phyloP scores from a whole-genome alignment of 2,797 vertebrate species.

The Clarias pachynema region DNA sequence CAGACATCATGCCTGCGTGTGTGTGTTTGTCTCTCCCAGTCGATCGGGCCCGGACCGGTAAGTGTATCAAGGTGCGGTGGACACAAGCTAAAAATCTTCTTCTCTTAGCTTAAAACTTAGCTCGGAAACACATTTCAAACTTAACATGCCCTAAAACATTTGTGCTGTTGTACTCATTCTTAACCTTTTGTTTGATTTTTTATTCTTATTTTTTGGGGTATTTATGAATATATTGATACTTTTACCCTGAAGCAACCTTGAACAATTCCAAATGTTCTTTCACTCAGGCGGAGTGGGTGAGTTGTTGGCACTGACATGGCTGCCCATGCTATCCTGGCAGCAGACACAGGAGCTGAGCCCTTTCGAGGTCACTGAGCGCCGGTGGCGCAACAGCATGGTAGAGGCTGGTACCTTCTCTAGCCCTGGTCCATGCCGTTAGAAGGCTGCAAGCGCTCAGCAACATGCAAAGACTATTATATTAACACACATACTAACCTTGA shows the following conservation, averaged over 20 bases:
- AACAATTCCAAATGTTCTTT: background rate
- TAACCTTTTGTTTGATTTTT: too few relatives aligned
- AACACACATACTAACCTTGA: background rate
- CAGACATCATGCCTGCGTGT: too few relatives aligned
- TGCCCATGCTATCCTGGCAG: conserved; percentile 63
- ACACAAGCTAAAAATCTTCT: too few relatives aligned
- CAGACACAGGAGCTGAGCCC: conserved; percentile 76
- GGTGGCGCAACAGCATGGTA: conserved; percentile 59
- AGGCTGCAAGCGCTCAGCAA: background rate
- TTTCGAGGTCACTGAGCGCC: conserved; percentile 72
- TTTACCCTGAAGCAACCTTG: background rate
- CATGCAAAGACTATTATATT: conserved; percentile 47
- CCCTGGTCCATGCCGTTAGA: conserved; percentile 67
- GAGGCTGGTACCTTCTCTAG: conserved; percentile 49
- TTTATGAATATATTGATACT: too few relatives aligned
- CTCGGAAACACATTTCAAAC: too few relatives aligned
- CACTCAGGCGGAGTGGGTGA: conserved; percentile 45
- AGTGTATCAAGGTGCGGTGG: too few relatives aligned
- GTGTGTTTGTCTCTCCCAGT: too few relatives aligned
- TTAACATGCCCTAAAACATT: too few relatives aligned
- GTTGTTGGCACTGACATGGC: conserved; percentile 75
- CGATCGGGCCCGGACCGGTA: too few relatives aligned
- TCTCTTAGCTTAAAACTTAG: too few relatives aligned
- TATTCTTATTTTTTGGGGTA: too few relatives aligned
- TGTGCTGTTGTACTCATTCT: too few relatives aligned